Base-by-base conservation (phyloP, 2,888 invertebrate species). In the Cantharis lateralis region DNA sequence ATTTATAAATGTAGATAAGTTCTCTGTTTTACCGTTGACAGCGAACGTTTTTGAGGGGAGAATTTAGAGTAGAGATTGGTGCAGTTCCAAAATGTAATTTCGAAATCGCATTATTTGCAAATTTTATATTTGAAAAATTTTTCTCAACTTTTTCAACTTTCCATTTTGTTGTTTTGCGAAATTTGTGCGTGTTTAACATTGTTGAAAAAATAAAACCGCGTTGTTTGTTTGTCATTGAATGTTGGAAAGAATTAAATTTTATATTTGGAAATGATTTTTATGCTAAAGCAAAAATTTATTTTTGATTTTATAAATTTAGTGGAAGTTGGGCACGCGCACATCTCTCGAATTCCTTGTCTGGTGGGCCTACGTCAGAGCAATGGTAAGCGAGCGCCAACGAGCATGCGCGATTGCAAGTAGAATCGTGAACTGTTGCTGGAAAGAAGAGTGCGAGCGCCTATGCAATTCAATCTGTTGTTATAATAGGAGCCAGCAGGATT, bases 331-430 rank as follows among this genome's bases (percentile, higher is more conserved):
- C 68, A 74, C 83, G 82, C 76, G 74, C 83, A 79, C 82, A 84
- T 81, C 84, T 84, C 82, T 83, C 79, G 80, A 83, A 84, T 83
- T 83, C 83, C 83, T 82, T 78, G 79, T 80, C 80, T 78, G 76
- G 79, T 74, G 77, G 72, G 74, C n/a, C 74, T 77, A 80, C 82
- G 81, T 82, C 81, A 81, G 69, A 72, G 63, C 32, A 70, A 74
- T 74, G 74, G 71, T 70, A 64, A 71, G 73, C 76, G 75, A 75
- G 71, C 77, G 71, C 64, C 68, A 28, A 10, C 62, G 72, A 79
- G 81, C 81, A 72, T 79, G 81, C 81, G 77, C 70, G 24, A 20
- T 71, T 62, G 28, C 71, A 75, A 63, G 76, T 79, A 75, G 78
- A 78, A 80, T 79, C 79, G 76, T 80, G 79, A 78, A 78, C 79